Evolutionary conservation across 1,140 invertebrate species (phyloP), one percentile per base, ranked within the genome.

Genomic region (Planococcus citri): DNA sequence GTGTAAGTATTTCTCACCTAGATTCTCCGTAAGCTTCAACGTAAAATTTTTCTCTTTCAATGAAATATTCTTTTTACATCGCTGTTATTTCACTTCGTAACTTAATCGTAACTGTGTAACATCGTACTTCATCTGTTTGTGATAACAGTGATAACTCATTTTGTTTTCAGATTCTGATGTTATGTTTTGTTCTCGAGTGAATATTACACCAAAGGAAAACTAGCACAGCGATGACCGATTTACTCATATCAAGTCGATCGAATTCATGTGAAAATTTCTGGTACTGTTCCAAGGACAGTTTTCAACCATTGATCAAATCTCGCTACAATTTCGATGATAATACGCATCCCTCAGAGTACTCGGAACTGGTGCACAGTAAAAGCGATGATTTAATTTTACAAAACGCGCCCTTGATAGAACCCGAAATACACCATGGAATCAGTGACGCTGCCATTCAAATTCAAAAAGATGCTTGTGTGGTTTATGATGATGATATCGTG

Each of bases 331-430:
- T 17, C n/a, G 25, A 25, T 1, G 22, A 64, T 9, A 22, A 58
- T 22, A 25, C 60, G 9, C 4, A 22, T 24, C 6, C 12, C 20
- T 6, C 25, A 4, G 60, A 64, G 4, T 64, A 25, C 22, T 3
- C 20, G 22, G 76, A 77, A 24, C 71, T 77, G 1, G 76, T 76
- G 21, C 75, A 76, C 60, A 75, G 74, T 70, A 76, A 76, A 70
- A 77, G 76, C 70, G 76, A 77, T 73, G 76, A 77, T 70, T 69
- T 77, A n/a, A 74, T 77, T 17, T 70, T 77, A 20, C 76, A 77
- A 71, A 73, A 74, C 69, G 81, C 81, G 68, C 77, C 81, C 8
- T 74, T 79, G 1, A 77, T 78, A 17, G 75, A 78, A 25, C 79
- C 76, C 67, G 79, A 78, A 33, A 75, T 82, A 12, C 76, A 76